Conservation (phyloP, 1,140 invertebrate genomes). For the Leptinotarsa lineolata region DNA sequence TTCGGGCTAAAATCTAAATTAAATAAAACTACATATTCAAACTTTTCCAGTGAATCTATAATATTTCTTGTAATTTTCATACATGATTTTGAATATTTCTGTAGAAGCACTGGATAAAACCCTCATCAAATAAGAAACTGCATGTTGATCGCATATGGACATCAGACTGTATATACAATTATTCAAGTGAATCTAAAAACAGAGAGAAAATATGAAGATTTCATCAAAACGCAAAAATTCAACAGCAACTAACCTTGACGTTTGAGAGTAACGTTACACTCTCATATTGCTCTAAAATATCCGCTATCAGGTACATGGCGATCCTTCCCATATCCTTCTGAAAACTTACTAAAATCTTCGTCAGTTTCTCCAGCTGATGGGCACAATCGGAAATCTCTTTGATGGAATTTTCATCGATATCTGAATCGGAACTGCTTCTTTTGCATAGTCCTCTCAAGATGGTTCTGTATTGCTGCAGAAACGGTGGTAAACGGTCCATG, state of each 20-base stretch:
- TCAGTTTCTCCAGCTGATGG: conserved; percentile 49
- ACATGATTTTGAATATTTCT: conserved; percentile 51
- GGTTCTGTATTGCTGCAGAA: conserved; percentile 45
- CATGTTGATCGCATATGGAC: conserved; percentile 49
- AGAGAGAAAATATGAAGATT: conserved; percentile 19
- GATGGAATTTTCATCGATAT: conserved; percentile 20
- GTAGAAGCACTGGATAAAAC: conserved; percentile 48
- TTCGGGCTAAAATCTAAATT: too few species aligned
- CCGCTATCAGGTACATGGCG: conserved; percentile 48
- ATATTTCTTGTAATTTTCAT: conserved; percentile 53
- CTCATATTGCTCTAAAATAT: conserved; percentile 51
- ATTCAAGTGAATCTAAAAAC: conserved; percentile 49
- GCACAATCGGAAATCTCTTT: conserved; percentile 45
- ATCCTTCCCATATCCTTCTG: conserved; percentile 49
- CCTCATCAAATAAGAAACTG: conserved; percentile 47
- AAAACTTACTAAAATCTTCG: conserved; percentile 41
- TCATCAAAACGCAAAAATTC: background rate
- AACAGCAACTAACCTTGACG: conserved; percentile 43
- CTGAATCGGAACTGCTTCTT: conserved; percentile 38
- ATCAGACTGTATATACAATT: conserved; percentile 50
- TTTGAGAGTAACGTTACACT: conserved; percentile 42
- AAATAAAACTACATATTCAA: conserved; percentile 31
- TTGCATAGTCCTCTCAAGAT: conserved; percentile 43
- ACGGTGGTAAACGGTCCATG: conserved; percentile 48
- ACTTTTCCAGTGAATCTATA: conserved; percentile 54